Evolutionary conservation across 2,888 invertebrate genomes (phyloP).

Genomic region (Mellilla xanthometata): DNA sequence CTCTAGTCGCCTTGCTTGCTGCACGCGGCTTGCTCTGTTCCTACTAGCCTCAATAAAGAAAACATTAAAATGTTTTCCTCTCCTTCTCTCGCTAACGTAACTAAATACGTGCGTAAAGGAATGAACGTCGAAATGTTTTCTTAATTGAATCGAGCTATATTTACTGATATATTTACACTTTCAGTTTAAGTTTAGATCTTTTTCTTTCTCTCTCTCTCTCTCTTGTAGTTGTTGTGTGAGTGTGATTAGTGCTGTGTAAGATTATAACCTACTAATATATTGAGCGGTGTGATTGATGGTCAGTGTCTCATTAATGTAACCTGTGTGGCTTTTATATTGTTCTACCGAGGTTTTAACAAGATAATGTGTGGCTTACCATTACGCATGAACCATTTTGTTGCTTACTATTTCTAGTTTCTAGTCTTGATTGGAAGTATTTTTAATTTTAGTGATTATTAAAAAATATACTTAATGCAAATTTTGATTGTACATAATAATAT

Average conservation of each 20-base stretch:
- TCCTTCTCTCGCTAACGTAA: too few relatives aligned
- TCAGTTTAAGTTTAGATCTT: too few relatives aligned
- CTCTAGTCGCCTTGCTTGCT: slow-evolving; percentile 27
- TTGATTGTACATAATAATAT: too few relatives aligned
- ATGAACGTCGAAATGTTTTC: too few relatives aligned
- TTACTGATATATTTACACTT: too few relatives aligned
- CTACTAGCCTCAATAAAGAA: too few relatives aligned
- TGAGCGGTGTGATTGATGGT: neutral
- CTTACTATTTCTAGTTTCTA: neutral
- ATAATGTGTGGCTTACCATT: slow-evolving; percentile 4
- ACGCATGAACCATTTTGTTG: slow-evolving; percentile 15
- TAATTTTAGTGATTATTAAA: too few relatives aligned
- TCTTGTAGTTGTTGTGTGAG: slow-evolving; percentile 15
- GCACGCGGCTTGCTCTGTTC: slow-evolving; percentile 27
- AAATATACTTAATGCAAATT: too few relatives aligned
- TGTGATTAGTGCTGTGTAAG: slow-evolving; percentile 15
- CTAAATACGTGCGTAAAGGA: too few relatives aligned
- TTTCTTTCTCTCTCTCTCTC: neutral
- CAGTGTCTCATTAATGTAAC: neutral
- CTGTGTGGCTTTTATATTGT: neutral
- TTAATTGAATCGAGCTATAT: too few relatives aligned
- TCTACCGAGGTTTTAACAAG: neutral
- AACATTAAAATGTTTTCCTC: too few relatives aligned
- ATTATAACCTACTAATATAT: slow-evolving; percentile 16
- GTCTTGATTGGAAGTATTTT: too few relatives aligned